These are phyloP conservation scores for Callipepla squamata DNA, from an alignment of 2,113 vertebrate species.

Conservation along the genomic window DNA sequence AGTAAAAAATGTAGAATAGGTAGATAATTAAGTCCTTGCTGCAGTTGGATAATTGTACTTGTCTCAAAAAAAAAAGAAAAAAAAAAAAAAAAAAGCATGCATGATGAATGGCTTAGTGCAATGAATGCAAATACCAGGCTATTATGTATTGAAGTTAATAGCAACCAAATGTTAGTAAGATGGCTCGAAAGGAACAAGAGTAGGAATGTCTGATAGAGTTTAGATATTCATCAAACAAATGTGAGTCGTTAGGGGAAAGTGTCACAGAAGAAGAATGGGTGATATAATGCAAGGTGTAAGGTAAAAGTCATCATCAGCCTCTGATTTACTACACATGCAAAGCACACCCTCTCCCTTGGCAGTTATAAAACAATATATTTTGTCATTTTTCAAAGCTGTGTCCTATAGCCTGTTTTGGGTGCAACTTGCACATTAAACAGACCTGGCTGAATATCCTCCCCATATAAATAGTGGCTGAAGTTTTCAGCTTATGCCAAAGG, in stretches of 20 bases:
- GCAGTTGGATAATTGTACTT: constrained; percentile 17
- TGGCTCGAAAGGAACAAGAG: constrained; percentile 24
- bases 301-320: constrained; percentile 39
- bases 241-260: constrained; percentile 34
- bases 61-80: background rate
- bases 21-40: constrained; percentile 16
- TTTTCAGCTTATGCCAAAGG: background rate
- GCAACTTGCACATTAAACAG: background rate
- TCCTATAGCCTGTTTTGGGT: background rate
- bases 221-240: constrained; percentile 69
- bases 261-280: constrained; percentile 59
- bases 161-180: constrained; percentile 64
- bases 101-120: constrained; percentile 45
- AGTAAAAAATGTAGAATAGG: constrained; percentile 14
- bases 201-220: constrained; percentile 49
- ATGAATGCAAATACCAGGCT: constrained; percentile 46
- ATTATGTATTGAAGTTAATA: constrained; percentile 61
- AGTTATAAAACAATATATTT: constrained; percentile 4
- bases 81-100: background rate
- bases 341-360: background rate
- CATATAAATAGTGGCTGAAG: background rate
- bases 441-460: background rate
- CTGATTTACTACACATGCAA: constrained; percentile 17
- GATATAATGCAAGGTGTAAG: constrained; percentile 41
- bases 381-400: background rate